Evolutionary conservation across 2,797 vertebrate species (phyloP).

Genomic region (Neomorphus geoffroyi): DNA sequence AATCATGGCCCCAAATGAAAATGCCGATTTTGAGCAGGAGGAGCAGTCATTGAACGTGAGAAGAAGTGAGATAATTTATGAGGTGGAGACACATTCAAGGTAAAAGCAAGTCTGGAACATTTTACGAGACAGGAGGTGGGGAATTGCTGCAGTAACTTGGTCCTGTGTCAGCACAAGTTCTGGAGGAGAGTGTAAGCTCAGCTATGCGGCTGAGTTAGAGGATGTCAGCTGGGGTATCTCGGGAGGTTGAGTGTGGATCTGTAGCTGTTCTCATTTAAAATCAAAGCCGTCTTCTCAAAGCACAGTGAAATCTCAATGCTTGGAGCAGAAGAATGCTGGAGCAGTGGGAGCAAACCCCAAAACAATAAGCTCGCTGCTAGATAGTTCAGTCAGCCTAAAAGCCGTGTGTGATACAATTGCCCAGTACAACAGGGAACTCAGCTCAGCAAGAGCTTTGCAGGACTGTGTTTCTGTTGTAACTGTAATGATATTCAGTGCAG

Average conservation of each 20-base stretch:
- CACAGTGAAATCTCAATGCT: background rate
- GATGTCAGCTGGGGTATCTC: background rate
- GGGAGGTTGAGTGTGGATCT: background rate
- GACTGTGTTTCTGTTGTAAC: background rate
- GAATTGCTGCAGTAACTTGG: background rate
- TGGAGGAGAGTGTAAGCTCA: background rate
- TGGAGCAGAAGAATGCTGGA: background rate
- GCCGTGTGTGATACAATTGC: background rate
- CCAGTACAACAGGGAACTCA: background rate
- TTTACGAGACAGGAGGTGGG: background rate
- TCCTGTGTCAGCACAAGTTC: background rate
- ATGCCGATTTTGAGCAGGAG: background rate
- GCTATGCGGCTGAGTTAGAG: background rate
- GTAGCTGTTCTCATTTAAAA: background rate
- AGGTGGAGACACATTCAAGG: background rate
- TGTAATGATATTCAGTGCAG: background rate
- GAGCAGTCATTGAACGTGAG: background rate
- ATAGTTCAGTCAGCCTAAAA: background rate
- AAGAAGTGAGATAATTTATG: background rate
- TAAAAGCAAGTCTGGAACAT: background rate
- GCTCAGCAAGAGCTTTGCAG: background rate
- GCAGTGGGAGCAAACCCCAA: background rate
- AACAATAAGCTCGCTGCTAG: background rate
- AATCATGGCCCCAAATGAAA: background rate
- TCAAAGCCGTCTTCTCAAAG: background rate